phyloP scores from a whole-genome alignment of 2,888 invertebrate species.

The Cephus pulcher region DNA sequence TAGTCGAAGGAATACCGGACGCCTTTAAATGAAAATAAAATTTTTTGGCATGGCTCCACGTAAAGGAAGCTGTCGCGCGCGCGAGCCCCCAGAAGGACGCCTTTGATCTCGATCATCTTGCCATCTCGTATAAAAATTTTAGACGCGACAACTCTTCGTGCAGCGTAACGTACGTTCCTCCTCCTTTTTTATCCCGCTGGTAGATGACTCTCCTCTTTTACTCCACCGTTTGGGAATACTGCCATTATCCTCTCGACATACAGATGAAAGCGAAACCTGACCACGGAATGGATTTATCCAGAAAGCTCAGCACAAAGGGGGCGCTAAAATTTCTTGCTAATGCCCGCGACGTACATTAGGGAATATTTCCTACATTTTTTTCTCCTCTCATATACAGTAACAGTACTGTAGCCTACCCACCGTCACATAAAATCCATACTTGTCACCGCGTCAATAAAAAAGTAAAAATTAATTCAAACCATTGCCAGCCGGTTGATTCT shows the following conservation, averaged over 20 bases:
- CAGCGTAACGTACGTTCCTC: background rate
- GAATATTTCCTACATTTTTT: background rate
- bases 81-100: slow-evolving; percentile 15
- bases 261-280: slow-evolving; percentile 63
- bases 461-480: background rate
- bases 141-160: slow-evolving; percentile 17
- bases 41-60: background rate
- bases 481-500: background rate
- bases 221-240: slow-evolving; percentile 59
- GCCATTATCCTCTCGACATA: slow-evolving; percentile 56
- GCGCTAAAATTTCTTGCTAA: slow-evolving; percentile 43
- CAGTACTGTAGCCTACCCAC: background rate
- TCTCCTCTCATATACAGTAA: background rate
- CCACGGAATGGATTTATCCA: slow-evolving; percentile 58
- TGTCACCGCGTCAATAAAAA: background rate
- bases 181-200: background rate
- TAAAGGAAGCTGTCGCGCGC: slow-evolving; percentile 4
- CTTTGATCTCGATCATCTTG: slow-evolving; percentile 48
- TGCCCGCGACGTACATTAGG: slow-evolving; percentile 24
- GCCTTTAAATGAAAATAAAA: background rate
- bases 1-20: background rate
- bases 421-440: background rate
- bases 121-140: slow-evolving; percentile 45
- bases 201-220: background rate
- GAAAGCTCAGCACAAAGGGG: slow-evolving; percentile 41